phyloP scores from a whole-genome alignment of 2,797 vertebrate species.

The Periophthalmus magnuspinnatus region DNA sequence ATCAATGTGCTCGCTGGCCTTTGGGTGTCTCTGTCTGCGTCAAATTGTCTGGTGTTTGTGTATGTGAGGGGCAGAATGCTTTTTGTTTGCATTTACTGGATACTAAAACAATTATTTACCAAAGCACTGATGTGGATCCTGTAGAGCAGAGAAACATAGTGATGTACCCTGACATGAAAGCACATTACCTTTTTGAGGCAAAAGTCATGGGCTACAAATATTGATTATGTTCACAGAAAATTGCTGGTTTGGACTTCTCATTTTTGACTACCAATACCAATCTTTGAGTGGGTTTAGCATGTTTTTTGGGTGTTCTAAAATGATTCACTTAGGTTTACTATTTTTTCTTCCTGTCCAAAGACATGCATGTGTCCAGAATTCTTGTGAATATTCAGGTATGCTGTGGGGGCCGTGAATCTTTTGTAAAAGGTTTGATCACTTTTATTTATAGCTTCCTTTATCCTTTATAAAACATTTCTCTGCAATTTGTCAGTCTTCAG shows the following conservation, averaged over 20 bases:
- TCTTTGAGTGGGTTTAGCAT: background rate
- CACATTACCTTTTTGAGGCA: conserved; percentile 8
- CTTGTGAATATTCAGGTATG: too few species aligned
- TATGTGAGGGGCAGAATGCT: conserved; percentile 10
- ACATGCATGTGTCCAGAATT: too few species aligned
- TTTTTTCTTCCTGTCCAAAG: too few species aligned
- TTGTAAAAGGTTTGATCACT: background rate
- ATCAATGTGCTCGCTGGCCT: conserved; percentile 61
- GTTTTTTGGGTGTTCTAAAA: too few species aligned
- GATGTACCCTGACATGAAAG: background rate
- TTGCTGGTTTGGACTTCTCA: background rate
- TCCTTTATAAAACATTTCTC: conserved; percentile 4
- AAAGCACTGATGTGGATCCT: background rate
- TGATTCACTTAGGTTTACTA: too few species aligned
- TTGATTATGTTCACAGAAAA: background rate
- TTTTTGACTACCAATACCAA: conserved; percentile 18
- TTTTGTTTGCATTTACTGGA: conserved; percentile 21
- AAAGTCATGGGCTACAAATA: conserved; percentile 14
- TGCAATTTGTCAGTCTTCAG: background rate
- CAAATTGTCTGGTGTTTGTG: conserved; percentile 32
- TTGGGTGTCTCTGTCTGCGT: conserved; percentile 51
- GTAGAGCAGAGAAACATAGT: background rate
- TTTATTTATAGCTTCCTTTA: conserved; percentile 22
- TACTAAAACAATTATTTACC: conserved; percentile 19
- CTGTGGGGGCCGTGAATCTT: too few species aligned